Evolutionary conservation across 1,140 invertebrate genomes (phyloP).

Genomic region (Conus ventricosus): DNA sequence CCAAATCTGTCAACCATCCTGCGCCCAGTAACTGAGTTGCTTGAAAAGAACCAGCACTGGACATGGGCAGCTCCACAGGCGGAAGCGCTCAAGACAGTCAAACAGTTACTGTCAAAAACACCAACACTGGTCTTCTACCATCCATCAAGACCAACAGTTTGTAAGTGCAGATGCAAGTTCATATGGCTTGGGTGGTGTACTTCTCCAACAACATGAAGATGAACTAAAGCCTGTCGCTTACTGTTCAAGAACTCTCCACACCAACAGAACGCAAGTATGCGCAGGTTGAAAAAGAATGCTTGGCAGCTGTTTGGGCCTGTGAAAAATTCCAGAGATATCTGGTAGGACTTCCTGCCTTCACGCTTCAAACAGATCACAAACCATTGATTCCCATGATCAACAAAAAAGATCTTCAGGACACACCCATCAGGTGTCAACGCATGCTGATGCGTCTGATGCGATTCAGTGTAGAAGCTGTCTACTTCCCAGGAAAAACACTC

Average conservation of each 20-base stretch:
- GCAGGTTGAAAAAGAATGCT: too few relatives aligned
- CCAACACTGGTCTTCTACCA: conserved; percentile 6
- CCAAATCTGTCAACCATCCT: conserved; percentile 31
- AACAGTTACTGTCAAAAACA: conserved; percentile 12
- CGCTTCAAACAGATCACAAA: conserved; percentile 67
- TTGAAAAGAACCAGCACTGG: conserved; percentile 17
- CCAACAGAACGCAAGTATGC: conserved; percentile 69
- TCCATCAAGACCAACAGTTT: neutral
- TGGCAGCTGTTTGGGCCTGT: too few relatives aligned
- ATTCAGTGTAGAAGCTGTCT: conserved; percentile 38
- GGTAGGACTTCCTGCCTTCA: conserved; percentile 64
- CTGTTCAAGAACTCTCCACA: conserved; percentile 48
- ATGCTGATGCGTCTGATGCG: conserved; percentile 44
- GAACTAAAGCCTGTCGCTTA: conserved; percentile 42
- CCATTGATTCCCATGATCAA: conserved; percentile 61
- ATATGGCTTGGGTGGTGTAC: conserved; percentile 30
- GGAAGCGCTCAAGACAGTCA: conserved; percentile 30
- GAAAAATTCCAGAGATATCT: conserved; percentile 76
- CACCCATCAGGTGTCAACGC: conserved; percentile 45
- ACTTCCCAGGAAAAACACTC: conserved; percentile 40
- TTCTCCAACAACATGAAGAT: conserved; percentile 41
- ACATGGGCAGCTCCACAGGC: conserved; percentile 35
- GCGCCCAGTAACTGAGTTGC: conserved; percentile 33
- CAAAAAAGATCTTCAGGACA: conserved; percentile 40
- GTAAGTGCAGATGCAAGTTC: neutral